Evolutionary conservation across 2,888 invertebrate species (phyloP).

Genomic region (Hedya salicella): DNA sequence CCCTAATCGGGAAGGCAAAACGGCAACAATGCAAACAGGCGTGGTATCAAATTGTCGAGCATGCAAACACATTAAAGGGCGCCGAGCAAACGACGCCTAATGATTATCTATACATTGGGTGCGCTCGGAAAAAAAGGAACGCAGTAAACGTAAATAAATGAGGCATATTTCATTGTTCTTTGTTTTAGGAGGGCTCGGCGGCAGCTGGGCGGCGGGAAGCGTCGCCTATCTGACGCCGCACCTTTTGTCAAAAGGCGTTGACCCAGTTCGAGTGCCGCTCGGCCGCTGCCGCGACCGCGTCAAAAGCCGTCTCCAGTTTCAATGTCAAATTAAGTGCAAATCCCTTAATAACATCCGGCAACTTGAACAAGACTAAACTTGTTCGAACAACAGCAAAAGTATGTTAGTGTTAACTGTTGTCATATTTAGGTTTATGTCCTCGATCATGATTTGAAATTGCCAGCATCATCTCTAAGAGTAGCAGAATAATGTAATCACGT

Average conservation of each 20-base stretch:
- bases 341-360: conserved; percentile 26
- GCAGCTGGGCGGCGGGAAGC: conserved; percentile 78
- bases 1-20: conserved; percentile 83
- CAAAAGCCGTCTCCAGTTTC: conserved; percentile 68
- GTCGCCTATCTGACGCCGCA: conserved; percentile 81
- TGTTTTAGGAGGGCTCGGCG: conserved; percentile 75
- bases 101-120: conserved; percentile 77
- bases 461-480: conserved; percentile 59
- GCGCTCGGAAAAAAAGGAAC: conserved; percentile 61
- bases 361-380: conserved; percentile 19
- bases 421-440: neutral
- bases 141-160: conserved; percentile 73
- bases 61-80: conserved; percentile 82
- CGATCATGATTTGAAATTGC: conserved; percentile 43
- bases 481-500: conserved; percentile 58
- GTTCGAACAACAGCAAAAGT: conserved; percentile 15
- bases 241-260: conserved; percentile 82
- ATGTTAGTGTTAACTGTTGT: neutral
- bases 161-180: conserved; percentile 78
- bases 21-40: conserved; percentile 82
- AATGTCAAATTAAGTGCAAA: conserved; percentile 50
- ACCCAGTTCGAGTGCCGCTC: conserved; percentile 79
- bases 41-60: conserved; percentile 80
- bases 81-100: conserved; percentile 75
- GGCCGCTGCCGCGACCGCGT: conserved; percentile 65